A percentile compares a stretch with the other conserved stretches of the same genome.
Conservation (phyloP, 2,797 vertebrate genomes). For the Melanogrammus aeglefinus region DNA sequence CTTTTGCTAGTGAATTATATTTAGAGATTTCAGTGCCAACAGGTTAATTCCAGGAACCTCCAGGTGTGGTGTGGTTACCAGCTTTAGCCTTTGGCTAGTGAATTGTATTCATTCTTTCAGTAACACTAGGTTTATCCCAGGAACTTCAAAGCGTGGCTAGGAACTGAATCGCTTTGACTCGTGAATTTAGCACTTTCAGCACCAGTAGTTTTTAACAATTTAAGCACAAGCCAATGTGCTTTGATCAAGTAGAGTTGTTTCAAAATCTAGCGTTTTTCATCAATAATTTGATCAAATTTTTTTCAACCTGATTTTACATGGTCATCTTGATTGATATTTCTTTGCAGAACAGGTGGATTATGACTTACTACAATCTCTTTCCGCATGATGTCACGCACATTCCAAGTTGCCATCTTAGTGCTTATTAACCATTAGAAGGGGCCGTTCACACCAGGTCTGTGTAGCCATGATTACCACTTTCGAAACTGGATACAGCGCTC, state of each 20-base stretch:
- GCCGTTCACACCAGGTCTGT: not conserved
- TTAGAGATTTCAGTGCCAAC: too few relatives aligned
- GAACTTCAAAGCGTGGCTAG: slow-evolving; percentile 85
- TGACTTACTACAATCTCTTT: not conserved
- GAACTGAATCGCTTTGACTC: not conserved
- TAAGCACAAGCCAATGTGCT: not conserved
- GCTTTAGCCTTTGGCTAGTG: not conserved
- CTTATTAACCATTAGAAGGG: not conserved
- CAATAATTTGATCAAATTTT: not conserved
- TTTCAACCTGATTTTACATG: not conserved
- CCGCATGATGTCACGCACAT: not conserved
- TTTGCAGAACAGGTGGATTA: not conserved
- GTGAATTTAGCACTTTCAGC: not conserved
- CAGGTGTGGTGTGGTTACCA: slow-evolving; percentile 83
- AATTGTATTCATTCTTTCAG: not conserved
- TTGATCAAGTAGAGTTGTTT: not conserved
- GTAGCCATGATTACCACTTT: too few relatives aligned
- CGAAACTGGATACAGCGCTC: too few relatives aligned
- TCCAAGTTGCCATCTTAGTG: not conserved
- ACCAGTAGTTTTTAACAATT: not conserved
- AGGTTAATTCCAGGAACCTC: slow-evolving; percentile 83
- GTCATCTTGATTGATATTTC: not conserved
- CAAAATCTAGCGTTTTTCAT: not conserved
- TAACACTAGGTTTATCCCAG: slow-evolving; percentile 70
- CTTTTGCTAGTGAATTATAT: not conserved